Conservation (phyloP, 2,113 vertebrate genomes). For the Cyphomyrus discorhynchus region DNA sequence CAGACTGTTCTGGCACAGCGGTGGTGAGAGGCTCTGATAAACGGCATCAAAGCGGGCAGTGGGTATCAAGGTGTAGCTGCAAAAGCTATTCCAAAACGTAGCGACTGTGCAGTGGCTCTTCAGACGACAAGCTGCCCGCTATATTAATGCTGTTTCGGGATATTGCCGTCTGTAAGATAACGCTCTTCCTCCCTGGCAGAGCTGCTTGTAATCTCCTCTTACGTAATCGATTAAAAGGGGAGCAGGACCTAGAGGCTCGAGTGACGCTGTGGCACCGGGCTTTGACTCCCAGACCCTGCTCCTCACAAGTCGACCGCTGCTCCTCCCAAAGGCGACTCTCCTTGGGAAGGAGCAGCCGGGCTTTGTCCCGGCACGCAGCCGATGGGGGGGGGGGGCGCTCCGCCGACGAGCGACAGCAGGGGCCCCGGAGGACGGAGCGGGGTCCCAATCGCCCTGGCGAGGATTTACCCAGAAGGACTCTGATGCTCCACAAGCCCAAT, state of each 20-base stretch:
- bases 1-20: constrained; percentile 4
- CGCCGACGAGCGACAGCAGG: not conserved
- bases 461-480: not conserved
- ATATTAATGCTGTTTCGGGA: not conserved
- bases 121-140: not conserved
- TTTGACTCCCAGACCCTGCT: not conserved
- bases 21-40: not conserved
- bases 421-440: not conserved
- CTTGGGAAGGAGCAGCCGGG: not conserved
- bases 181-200: not conserved
- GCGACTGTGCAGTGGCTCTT: not conserved
- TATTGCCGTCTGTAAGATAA: not conserved
- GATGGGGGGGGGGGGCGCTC: not conserved
- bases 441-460: not conserved
- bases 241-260: not conserved
- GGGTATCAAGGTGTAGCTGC: not conserved
- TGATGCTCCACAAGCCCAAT: not conserved
- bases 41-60: not conserved
- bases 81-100: not conserved
- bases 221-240: not conserved
- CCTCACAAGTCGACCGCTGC: not conserved
- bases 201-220: not conserved
- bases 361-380: not conserved
- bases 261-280: not conserved
- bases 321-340: not conserved